Base-by-base conservation (phyloP, 2,888 invertebrate species). In the Lottia scabra region DNA sequence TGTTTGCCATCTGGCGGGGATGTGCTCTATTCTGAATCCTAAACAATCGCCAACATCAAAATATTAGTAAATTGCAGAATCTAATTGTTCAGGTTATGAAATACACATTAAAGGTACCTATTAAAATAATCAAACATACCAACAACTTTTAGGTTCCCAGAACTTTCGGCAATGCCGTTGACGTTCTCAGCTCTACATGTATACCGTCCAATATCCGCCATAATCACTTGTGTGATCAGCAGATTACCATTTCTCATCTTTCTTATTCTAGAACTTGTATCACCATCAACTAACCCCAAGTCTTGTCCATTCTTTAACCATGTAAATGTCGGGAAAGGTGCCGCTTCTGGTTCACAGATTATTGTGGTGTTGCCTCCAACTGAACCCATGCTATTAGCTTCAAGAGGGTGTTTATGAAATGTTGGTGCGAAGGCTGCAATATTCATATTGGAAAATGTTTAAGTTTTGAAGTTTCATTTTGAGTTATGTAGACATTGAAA, bases 321-420 rank as follows among this genome's bases (percentile, higher is more conserved):
- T 10, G 74, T 92, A 86, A 96, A 96, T 79, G 93, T 73, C 12
- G 87, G 84, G 65, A 67, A 74, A 0, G 98, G 98, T 0, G 98
- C 97, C 16, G 97, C 97, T 90, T 98, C 98, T 0, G 98, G 98
- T 87, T 95, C 94, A 87, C 98, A 98, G 70, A 93, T 92, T 70
- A 98, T 94, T 0, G 97, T 97, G 0, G 95, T 94, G 88, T 97
- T 97, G 16, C 96, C 96, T 78, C 94, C 94, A 88, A 96, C 95
- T 1, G 96, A 96, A 0, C 96, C 97, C 89, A 96, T 97, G 5
- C 95, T 95, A 91, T 96, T 96, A 0, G 94, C 92, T 88, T 96
- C 95, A 30, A 98, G 90, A 0, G 98, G 98, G 56, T 92, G 92
- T 88, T 98, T 98, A 84, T 94, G 94, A 87, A 98, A 98, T 0